Conservation (phyloP, 2,113 vertebrate genomes). For the Megatriorchis doriae region DNA sequence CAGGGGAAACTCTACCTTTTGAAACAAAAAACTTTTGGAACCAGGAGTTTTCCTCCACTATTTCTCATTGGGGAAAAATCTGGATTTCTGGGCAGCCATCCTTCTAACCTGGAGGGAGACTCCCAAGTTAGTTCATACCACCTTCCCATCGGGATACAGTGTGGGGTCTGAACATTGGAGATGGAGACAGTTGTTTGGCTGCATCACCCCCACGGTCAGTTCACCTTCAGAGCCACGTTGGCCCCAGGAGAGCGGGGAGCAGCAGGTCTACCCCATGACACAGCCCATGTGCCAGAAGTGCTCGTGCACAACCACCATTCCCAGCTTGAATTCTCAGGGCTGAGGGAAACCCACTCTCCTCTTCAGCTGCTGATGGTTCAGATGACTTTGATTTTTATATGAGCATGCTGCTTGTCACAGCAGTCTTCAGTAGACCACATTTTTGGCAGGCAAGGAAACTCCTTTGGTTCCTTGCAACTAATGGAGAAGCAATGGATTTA, state of each 20-base stretch:
- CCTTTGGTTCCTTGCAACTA: background rate
- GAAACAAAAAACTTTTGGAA: background rate
- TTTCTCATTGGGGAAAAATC: fast-evolving
- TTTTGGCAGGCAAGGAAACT: background rate
- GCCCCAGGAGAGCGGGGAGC: background rate
- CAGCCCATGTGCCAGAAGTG: background rate
- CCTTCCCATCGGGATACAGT: fast-evolving
- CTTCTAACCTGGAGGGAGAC: background rate
- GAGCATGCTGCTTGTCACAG: background rate
- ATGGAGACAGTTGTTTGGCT: background rate
- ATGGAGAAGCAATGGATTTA: background rate
- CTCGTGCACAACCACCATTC: background rate
- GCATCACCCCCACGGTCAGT: background rate
- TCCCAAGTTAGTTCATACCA: background rate
- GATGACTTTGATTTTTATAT: background rate
- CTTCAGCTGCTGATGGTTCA: background rate
- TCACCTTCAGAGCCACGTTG: fast-evolving
- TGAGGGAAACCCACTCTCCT: background rate
- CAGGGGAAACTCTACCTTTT: background rate
- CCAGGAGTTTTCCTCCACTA: fast-evolving
- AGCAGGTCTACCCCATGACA: background rate
- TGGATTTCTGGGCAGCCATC: background rate
- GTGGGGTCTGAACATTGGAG: background rate
- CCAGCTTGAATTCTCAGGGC: background rate
- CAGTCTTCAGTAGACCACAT: background rate